Evolutionary conservation across 2,888 invertebrate genomes (phyloP).

Genomic region (Tillus elongatus): DNA sequence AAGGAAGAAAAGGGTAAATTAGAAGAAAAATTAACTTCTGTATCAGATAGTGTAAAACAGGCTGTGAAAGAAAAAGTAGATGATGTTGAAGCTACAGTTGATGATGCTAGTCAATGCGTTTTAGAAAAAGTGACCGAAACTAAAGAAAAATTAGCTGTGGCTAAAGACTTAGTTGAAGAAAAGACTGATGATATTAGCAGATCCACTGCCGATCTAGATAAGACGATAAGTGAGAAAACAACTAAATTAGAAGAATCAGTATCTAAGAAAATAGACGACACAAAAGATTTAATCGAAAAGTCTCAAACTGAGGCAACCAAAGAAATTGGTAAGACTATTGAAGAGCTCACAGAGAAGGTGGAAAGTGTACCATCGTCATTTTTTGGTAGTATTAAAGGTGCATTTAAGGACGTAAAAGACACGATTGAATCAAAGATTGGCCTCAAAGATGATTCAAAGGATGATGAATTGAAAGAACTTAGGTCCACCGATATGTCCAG

Average conservation of each 20-base stretch:
- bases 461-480: too few species aligned
- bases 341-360: conserved; percentile 16
- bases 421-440: too few species aligned
- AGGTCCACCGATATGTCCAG: too few species aligned
- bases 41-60: background rate
- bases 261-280: background rate
- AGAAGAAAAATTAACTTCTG: background rate
- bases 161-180: conserved; percentile 10
- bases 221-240: background rate
- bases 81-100: background rate
- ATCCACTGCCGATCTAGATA: background rate
- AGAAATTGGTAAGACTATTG: conserved; percentile 11
- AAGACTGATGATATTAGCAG: background rate
- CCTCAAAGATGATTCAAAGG: too few species aligned
- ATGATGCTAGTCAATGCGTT: background rate
- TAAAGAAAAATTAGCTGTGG: conserved; percentile 9
- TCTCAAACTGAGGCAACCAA: conserved; percentile 5
- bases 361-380: conserved; percentile 1
- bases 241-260: conserved; percentile 1
- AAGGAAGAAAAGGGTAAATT: too few species aligned
- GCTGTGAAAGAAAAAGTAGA: conserved; percentile 11
- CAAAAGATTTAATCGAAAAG: too few species aligned
- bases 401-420: too few species aligned
- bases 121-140: background rate
- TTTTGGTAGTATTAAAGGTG: too few species aligned